Conservation (phyloP, 1,140 invertebrate species). For the Metopolophium dirhodum region DNA sequence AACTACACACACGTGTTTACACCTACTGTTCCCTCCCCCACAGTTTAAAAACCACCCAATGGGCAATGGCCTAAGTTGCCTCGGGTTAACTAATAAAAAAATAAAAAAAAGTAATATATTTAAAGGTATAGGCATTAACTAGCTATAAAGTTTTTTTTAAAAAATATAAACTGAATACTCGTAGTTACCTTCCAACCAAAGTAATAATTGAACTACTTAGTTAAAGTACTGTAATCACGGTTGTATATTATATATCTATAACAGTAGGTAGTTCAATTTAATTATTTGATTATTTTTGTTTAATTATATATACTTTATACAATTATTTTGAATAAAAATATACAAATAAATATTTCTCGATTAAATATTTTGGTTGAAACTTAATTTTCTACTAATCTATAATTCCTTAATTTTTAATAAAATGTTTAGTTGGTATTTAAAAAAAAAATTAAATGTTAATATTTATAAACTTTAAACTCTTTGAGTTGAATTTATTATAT, state of each 20-base stretch:
- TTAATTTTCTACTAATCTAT: background rate
- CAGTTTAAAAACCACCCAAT: too few species aligned
- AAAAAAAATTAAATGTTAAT: background rate
- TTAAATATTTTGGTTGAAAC: background rate
- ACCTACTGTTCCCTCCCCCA: too few species aligned
- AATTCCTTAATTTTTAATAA: background rate
- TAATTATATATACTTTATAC: too few species aligned
- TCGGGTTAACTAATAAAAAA: too few species aligned
- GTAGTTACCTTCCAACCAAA: background rate
- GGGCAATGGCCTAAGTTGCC: too few species aligned
- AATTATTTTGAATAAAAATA: background rate
- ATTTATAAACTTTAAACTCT: background rate
- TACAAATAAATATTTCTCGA: background rate
- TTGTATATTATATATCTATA: background rate
- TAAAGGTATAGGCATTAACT: background rate
- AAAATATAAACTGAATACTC: background rate
- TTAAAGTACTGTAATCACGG: background rate
- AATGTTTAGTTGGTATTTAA: background rate
- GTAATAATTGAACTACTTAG: background rate
- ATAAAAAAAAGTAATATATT: too few species aligned
- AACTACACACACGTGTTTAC: too few species aligned
- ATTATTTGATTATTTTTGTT: too few species aligned
- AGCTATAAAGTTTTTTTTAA: background rate
- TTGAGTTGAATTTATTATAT: background rate
- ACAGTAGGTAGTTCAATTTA: too few species aligned